A percentile compares a stretch with the other conserved stretches of the same genome.
Evolutionary conservation across 2,797 vertebrate genomes (phyloP).

Genomic region (Sebastes iracundus): DNA sequence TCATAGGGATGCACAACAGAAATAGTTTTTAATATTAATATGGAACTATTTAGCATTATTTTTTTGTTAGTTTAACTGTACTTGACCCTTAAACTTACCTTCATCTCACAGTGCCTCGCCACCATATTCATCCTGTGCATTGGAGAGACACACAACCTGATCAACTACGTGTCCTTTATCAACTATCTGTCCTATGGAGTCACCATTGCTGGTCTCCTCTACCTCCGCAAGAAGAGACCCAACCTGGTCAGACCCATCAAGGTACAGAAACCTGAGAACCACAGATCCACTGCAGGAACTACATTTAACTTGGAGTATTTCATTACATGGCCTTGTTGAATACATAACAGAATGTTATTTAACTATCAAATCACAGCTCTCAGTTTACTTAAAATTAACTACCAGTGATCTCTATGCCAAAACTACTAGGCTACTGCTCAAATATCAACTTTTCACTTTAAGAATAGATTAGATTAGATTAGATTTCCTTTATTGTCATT

Average conservation of each 20-base stretch:
- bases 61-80: background rate
- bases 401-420: background rate
- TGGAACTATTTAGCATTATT: background rate
- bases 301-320: background rate
- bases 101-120: conserved; percentile 85
- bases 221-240: conserved; percentile 93
- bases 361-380: background rate
- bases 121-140: conserved; percentile 95
- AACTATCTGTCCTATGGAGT: conserved; percentile 98
- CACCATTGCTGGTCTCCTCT: conserved; percentile 92
- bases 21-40: background rate
- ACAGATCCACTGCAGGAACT: background rate
- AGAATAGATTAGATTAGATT: too few relatives aligned
- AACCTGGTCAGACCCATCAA: conserved; percentile 93
- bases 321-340: background rate
- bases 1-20: background rate
- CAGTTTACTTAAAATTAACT: background rate
- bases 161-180: conserved; percentile 99
- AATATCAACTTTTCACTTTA: background rate
- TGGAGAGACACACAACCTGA: conserved; percentile 95
- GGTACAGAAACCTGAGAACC: conserved; percentile 76
- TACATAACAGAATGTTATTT: background rate
- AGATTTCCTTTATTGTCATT: too few relatives aligned
- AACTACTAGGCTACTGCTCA: background rate
- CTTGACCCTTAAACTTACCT: background rate